Conservation (phyloP, 2,113 vertebrate species). For the Mastomys coucha region DNA sequence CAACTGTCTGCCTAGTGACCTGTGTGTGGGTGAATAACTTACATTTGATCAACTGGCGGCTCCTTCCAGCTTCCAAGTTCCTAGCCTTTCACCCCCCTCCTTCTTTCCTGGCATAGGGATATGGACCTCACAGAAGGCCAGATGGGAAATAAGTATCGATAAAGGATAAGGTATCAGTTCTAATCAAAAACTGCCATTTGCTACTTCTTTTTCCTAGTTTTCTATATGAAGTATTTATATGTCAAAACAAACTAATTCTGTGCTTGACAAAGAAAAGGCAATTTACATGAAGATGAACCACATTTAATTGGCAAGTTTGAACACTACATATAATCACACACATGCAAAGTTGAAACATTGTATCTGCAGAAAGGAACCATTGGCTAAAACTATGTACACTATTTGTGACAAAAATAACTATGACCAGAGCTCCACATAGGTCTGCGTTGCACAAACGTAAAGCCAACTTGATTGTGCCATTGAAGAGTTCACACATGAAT, state of each 20-base stretch:
- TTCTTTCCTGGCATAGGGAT: neutral
- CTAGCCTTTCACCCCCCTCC: neutral
- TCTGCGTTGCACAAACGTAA: constrained; percentile 50
- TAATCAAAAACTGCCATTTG: constrained; percentile 22
- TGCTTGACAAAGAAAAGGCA: neutral
- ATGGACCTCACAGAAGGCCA: neutral
- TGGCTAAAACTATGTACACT: neutral
- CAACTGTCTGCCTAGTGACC: neutral
- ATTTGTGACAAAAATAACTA: neutral
- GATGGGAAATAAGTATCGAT: neutral
- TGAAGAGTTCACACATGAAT: constrained; percentile 59
- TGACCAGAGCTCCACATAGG: neutral
- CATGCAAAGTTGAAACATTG: neutral
- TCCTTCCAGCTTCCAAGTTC: neutral
- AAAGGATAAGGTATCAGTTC: neutral
- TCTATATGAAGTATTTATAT: constrained; percentile 14
- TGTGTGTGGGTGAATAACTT: neutral
- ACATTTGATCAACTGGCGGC: neutral
- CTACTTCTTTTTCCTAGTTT: constrained; percentile 39
- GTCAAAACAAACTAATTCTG: neutral
- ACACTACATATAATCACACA: neutral
- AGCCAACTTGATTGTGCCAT: constrained; percentile 70
- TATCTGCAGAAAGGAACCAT: neutral
- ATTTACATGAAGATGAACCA: neutral
- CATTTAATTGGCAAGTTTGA: neutral